phyloP scores from a whole-genome alignment of 2,113 vertebrate genomes.

The Chascanopsetta lugubris region DNA sequence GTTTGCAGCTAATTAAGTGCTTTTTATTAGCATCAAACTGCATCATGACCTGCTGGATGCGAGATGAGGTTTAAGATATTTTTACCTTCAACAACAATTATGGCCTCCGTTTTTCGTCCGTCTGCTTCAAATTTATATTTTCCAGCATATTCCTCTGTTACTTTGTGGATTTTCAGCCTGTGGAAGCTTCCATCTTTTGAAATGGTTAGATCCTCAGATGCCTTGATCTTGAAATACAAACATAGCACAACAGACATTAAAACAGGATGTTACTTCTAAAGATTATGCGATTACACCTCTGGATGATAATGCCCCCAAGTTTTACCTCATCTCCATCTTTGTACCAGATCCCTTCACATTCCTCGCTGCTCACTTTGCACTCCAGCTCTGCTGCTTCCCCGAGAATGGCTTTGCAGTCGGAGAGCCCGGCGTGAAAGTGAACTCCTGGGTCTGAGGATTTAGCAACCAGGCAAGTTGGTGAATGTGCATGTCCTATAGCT shows the following conservation, averaged over 20 bases:
- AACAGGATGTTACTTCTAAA: accelerated
- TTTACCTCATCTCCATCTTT: slow-evolving; percentile 88
- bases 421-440: slow-evolving; percentile 82
- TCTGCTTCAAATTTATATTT: slow-evolving; percentile 89
- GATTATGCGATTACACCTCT: too few relatives aligned
- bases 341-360: slow-evolving; percentile 84
- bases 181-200: slow-evolving; percentile 84
- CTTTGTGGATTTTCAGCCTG: slow-evolving; percentile 83
- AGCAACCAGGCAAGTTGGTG: slow-evolving; percentile 53
- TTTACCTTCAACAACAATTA: slow-evolving; percentile 82
- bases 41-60: not conserved
- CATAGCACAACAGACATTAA: not conserved
- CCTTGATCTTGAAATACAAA: slow-evolving; percentile 75
- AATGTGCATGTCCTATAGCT: not conserved
- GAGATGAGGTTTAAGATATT: not conserved
- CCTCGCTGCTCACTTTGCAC: slow-evolving; percentile 83
- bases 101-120: slow-evolving; percentile 79
- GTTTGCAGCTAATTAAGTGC: not conserved
- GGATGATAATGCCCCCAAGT: too few relatives aligned
- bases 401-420: slow-evolving; percentile 78
- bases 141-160: slow-evolving; percentile 82
- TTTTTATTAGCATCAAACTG: not conserved
- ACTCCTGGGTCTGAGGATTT: slow-evolving; percentile 77
- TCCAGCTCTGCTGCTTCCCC: slow-evolving; percentile 83
- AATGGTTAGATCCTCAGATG: slow-evolving; percentile 78